Evolutionary conservation across 2,888 invertebrate genomes (phyloP), one percentile per base, ranked within the genome.

Genomic region (Coleophora flavipennella): DNA sequence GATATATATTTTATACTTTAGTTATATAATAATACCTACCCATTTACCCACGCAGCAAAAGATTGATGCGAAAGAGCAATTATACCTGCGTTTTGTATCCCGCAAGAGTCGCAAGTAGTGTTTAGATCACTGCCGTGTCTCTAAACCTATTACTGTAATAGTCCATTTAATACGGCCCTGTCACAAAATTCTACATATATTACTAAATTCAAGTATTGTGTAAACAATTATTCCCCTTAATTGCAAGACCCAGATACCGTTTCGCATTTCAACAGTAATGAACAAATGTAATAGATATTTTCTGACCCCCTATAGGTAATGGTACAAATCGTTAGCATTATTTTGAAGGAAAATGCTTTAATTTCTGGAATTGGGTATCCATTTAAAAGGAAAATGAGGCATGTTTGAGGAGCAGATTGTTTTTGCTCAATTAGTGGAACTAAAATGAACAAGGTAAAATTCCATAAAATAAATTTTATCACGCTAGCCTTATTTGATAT

Each of bases 211-310:
- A 53, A 52, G 63, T 77, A 75, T 69, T 76, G 75, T 68, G 66
- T 67, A 71, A 75, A 74, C 71, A 81, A 81, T 79, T 77, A 83
- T 75, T 78, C 70, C 60, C 49, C 67, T 54, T 83, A 80, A 83
- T 81, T 81, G 80, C 70, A 67, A 57, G 60, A 54, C 59, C 66
- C 56, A 60, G 61, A 60, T 57, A 58, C 61, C 48, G 66, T 55
- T 50, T 74, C 63, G 47, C 50, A 53, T 81, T 80, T 68, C 75
- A 62, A 45, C 62, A 67, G 67, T 83, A 84, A 83, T 80, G 83
- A 84, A 76, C 73, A 76, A 66, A 76, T 62, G 83, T 73, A 80
- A 84, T 62, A 67, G 80, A 84, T 81, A 83, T 76, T 81, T 78
- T 77, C 74, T 71, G 70, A 78, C 69, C 69, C 70, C 55, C 56